Percentiles rank a stretch among this genome's conserved stretches.
phyloP scores from a whole-genome alignment of 2,797 vertebrate species.

The Acanthis flammea region DNA sequence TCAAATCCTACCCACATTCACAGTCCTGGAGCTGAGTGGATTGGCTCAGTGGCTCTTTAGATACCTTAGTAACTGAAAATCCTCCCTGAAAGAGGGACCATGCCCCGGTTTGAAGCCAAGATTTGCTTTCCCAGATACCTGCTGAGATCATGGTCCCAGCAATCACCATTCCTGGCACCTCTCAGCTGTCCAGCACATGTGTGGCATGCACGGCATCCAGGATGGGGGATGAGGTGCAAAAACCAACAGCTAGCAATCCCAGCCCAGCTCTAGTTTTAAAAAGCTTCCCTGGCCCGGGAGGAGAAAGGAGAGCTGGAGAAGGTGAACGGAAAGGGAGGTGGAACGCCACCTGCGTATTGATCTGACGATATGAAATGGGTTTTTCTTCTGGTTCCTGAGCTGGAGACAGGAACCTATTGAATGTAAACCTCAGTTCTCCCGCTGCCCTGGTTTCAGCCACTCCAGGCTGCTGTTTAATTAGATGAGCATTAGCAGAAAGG shows the following conservation, averaged over 20 bases:
- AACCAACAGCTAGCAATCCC: neutral
- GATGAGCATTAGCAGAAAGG: neutral
- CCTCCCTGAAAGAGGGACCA: neutral
- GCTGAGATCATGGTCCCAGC: neutral
- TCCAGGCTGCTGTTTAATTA: conserved; percentile 36
- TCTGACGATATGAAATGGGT: neutral
- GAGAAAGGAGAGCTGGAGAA: neutral
- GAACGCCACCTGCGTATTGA: neutral
- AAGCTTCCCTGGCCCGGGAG: neutral
- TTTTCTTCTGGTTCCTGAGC: conserved; percentile 16
- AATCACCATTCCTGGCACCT: neutral
- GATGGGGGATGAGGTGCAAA: neutral
- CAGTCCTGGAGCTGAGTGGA: neutral
- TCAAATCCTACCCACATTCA: neutral
- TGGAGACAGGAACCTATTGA: neutral
- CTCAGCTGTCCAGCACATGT: neutral
- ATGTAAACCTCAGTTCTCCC: conserved; percentile 13
- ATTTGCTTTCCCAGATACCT: neutral
- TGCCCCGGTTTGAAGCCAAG: neutral
- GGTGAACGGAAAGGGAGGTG: neutral
- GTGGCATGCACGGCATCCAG: neutral
- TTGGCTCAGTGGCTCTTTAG: neutral
- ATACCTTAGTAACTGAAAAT: neutral
- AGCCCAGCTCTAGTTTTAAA: neutral
- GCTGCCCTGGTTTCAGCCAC: conserved; percentile 32